Percentiles rank a stretch among this genome's conserved stretches.
Evolutionary conservation across 2,797 vertebrate genomes (phyloP).

Genomic region (Pseudopleuronectes americanus): DNA sequence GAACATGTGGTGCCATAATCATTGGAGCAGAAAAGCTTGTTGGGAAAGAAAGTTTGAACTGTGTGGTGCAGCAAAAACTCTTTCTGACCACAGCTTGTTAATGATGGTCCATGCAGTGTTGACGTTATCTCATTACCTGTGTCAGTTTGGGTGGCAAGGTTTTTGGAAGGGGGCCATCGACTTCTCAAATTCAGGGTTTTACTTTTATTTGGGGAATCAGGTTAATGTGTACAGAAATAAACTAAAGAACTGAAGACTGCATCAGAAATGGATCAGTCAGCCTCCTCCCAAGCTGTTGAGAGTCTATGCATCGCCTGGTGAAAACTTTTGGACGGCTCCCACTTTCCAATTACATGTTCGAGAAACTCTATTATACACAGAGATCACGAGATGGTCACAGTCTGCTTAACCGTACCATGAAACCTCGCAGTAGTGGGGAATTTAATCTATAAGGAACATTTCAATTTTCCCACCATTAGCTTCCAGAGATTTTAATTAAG

Average conservation of each 20-base stretch:
- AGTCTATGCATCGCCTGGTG: constrained; percentile 22
- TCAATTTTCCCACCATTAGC: constrained; percentile 77
- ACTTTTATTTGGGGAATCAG: not conserved
- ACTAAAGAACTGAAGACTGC: not conserved
- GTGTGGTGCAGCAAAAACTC: no score
- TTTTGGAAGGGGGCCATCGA: not conserved
- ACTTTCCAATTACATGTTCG: constrained; percentile 64
- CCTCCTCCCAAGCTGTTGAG: not conserved
- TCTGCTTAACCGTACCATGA: constrained; percentile 51
- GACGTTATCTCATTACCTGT: not conserved
- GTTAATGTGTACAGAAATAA: not conserved
- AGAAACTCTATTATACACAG: constrained; percentile 48
- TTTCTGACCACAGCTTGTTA: not conserved
- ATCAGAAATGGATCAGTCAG: constrained; percentile 15
- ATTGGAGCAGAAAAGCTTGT: not conserved
- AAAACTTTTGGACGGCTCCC: constrained; percentile 29
- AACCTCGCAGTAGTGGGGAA: constrained; percentile 45
- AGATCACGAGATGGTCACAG: constrained; percentile 67
- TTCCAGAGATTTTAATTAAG: constrained; percentile 79
- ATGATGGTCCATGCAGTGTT: not conserved
- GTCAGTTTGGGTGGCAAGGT: not conserved
- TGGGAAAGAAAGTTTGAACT: not conserved
- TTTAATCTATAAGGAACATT: constrained; percentile 74
- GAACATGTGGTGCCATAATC: not conserved
- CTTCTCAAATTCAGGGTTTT: not conserved